Evolutionary conservation across 2,888 invertebrate species (phyloP).

Genomic region (Apamea sordens): DNA sequence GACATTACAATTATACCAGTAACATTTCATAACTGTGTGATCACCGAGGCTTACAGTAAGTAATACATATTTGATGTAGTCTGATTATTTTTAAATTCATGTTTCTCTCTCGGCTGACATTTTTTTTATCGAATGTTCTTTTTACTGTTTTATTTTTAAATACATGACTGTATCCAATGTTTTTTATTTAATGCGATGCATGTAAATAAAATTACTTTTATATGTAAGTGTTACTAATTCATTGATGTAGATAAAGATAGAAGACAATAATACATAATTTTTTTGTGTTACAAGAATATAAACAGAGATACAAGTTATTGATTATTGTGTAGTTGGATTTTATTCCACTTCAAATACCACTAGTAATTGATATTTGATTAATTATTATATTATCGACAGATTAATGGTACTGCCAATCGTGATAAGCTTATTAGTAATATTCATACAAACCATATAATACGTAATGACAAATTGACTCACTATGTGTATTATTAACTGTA

Average conservation of each 20-base stretch:
- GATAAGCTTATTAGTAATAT: slow-evolving; percentile 21
- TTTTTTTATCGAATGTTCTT: slow-evolving; percentile 6
- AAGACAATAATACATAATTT: not conserved
- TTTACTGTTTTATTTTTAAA: slow-evolving; percentile 30
- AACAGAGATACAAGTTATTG: not conserved
- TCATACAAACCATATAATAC: slow-evolving; percentile 23
- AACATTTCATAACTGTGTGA: slow-evolving; percentile 20
- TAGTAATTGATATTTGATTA: slow-evolving; percentile 12
- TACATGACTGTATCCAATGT: slow-evolving; percentile 20
- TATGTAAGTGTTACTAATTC: not conserved
- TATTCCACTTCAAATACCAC: not conserved
- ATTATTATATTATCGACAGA: slow-evolving; percentile 35
- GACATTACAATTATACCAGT: slow-evolving; percentile 3
- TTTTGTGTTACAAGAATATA: not conserved
- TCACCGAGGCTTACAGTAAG: slow-evolving; percentile 20
- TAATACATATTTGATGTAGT: slow-evolving; percentile 44
- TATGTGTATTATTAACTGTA: not conserved
- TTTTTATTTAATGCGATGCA: slow-evolving; percentile 17
- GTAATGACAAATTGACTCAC: slow-evolving; percentile 7
- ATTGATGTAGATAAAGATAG: not conserved
- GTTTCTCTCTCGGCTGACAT: slow-evolving; percentile 3
- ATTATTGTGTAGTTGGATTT: not conserved
- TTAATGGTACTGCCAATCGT: slow-evolving; percentile 3
- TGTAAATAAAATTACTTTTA: slow-evolving; percentile 4
- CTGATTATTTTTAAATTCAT: slow-evolving; percentile 28